These are phyloP conservation scores for Tricholauxania praeusta DNA, from an alignment of 2,888 invertebrate species.

Conservation along the genomic window DNA sequence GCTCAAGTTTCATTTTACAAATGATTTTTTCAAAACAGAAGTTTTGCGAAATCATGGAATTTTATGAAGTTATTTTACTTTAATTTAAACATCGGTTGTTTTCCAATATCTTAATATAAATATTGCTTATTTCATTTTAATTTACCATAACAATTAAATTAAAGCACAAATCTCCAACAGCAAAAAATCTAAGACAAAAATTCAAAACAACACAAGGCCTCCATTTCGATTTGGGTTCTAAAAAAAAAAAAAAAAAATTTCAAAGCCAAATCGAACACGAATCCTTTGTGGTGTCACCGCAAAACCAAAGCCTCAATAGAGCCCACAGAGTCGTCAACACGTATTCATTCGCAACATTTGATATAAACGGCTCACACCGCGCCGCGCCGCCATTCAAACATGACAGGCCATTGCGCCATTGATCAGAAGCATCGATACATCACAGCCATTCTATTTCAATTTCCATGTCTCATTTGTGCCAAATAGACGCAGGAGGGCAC, in stretches of 20 bases:
- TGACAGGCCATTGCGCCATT: constrained; percentile 7
- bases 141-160: too few relatives aligned
- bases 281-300: constrained; percentile 59
- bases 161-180: too few relatives aligned
- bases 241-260: neutral
- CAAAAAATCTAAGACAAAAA: too few relatives aligned
- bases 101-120: too few relatives aligned
- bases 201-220: constrained; percentile 16
- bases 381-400: neutral
- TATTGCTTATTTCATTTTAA: too few relatives aligned
- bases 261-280: constrained; percentile 24
- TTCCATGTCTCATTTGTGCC: constrained; percentile 17
- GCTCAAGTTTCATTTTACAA: too few relatives aligned
- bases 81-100: too few relatives aligned
- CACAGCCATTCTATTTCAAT: constrained; percentile 4
- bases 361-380: constrained; percentile 29
- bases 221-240: neutral
- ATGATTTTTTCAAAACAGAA: too few relatives aligned
- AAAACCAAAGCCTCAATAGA: constrained; percentile 62
- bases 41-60: too few relatives aligned
- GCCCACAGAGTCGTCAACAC: constrained; percentile 53
- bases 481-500: constrained; percentile 6
- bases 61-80: too few relatives aligned
- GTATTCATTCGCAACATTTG: constrained; percentile 43
- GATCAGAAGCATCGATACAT: neutral